Conservation (phyloP, 2,113 vertebrate species). For the Bagarius yarrelli region DNA sequence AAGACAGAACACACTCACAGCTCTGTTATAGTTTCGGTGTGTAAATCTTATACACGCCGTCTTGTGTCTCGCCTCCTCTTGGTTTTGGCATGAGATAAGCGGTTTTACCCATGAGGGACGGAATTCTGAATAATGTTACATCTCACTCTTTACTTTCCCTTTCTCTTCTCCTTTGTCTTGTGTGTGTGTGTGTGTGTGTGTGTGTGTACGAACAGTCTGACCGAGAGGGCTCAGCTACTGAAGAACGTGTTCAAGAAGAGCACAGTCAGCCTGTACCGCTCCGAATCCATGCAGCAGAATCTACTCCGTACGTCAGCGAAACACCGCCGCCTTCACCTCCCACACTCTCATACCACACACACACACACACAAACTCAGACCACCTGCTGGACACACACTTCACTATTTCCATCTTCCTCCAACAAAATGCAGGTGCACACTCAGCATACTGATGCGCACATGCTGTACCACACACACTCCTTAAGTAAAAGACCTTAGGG, state of each 20-base stretch:
- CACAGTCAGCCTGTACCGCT: slow-evolving; percentile 88
- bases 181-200: slow-evolving; percentile 38
- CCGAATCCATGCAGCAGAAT: slow-evolving; percentile 93
- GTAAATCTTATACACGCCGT: not conserved
- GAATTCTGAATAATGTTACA: slow-evolving; percentile 10
- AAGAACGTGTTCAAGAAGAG: slow-evolving; percentile 99
- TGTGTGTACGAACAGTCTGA: slow-evolving; percentile 74
- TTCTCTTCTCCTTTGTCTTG: slow-evolving; percentile 7
- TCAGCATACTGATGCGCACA: not conserved
- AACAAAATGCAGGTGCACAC: slow-evolving; percentile 36
- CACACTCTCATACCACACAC: not conserved
- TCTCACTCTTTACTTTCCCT: slow-evolving; percentile 27
- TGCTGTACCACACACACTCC: not conserved
- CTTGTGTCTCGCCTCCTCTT: not conserved
- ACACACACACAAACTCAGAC: slow-evolving; percentile 27
- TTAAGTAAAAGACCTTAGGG: no score
- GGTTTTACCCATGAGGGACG: not conserved
- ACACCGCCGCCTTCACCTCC: slow-evolving; percentile 8
- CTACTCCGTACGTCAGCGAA: slow-evolving; percentile 86
- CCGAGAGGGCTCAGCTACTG: slow-evolving; percentile 91
- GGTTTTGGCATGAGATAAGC: not conserved
- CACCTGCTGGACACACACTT: slow-evolving; percentile 23
- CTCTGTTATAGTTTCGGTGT: not conserved
- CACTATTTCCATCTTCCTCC: slow-evolving; percentile 17
- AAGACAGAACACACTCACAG: slow-evolving; percentile 1